phyloP scores from a whole-genome alignment of 2,113 vertebrate species.

The Budorcas taxicolor region DNA sequence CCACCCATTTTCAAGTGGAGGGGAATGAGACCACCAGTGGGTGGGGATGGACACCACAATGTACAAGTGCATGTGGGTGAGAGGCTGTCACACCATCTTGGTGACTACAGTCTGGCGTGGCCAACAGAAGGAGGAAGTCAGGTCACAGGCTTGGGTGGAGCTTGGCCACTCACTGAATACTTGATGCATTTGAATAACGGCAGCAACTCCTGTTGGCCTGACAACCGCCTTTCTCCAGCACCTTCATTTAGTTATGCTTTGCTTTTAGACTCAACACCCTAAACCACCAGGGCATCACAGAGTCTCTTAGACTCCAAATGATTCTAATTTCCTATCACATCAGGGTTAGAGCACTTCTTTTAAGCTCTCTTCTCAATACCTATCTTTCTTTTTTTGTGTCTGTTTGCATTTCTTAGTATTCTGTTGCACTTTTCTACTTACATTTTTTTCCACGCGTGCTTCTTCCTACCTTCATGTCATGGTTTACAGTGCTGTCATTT shows the following conservation, averaged over 20 bases:
- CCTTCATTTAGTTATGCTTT: neutral
- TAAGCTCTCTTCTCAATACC: neutral
- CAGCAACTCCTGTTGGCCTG: neutral
- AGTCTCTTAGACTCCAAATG: neutral
- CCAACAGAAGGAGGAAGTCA: neutral
- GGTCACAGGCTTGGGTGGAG: too few species aligned
- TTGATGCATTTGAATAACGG: neutral
- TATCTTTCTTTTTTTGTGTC: neutral
- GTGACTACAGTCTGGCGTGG: rapidly evolving
- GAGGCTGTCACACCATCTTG: neutral
- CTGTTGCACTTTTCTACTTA: neutral
- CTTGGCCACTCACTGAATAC: neutral
- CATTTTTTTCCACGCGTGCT: neutral
- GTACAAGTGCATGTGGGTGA: neutral
- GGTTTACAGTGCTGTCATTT: neutral
- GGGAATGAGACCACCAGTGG: neutral
- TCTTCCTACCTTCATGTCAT: neutral
- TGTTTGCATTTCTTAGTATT: neutral
- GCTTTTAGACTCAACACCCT: neutral
- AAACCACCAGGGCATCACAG: neutral
- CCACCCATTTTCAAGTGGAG: neutral
- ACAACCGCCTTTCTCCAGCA: neutral
- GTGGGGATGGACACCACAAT: neutral
- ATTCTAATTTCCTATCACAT: neutral
- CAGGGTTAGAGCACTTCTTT: neutral